Evolutionary conservation across 2,888 invertebrate species (phyloP), one percentile per base, ranked within the genome.

Genomic region (Lapara coniferarum): DNA sequence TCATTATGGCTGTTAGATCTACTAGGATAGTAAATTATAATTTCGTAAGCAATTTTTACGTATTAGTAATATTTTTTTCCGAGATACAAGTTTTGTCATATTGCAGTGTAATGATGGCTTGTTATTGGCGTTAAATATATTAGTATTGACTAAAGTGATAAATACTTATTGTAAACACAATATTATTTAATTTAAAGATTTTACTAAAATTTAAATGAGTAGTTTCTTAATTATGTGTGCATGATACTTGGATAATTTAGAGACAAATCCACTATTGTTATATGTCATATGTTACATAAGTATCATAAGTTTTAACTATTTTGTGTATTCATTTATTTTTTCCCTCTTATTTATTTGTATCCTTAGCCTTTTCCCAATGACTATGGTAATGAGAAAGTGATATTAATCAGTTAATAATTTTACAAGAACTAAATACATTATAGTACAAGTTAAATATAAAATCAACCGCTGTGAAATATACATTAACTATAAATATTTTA

Each of bases 21-120:
- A 37, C 8, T 63, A 63, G 7, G 63, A 63, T 49, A 46, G 10
- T 37, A 57, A 63, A 56, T 57, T 57, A 37, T 30, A 57, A 57
- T 37, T 59, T 6, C 13, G 12, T 63, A 63, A 16, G 13, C 49
- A 55, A 53, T n/a, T 59, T 59, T 14, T 46, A 19, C 16, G 12
- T 25, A 16, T 46, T 49, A 13, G 46, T 7, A 44, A 19, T 63
- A 49, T 49, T 46, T 2, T n/a, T 46, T 59, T 19, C 19, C 7
- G 19, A 16, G 16, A 49, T 46, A 44, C 14, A 37, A 59, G 14
- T 30, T 59, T 44, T 44, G 59, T 16, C 7, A 13, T 25, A 44
- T 44, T 10, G 44, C 44, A 16, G 10, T 58, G 6, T 7, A 13
- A 14, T 13, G 14, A n/a, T 5, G 30, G 37, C 37, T 59, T 59